These are phyloP conservation scores for Nymphalis c-album DNA, from an alignment of 2,888 invertebrate genomes.

Conservation along the genomic window DNA sequence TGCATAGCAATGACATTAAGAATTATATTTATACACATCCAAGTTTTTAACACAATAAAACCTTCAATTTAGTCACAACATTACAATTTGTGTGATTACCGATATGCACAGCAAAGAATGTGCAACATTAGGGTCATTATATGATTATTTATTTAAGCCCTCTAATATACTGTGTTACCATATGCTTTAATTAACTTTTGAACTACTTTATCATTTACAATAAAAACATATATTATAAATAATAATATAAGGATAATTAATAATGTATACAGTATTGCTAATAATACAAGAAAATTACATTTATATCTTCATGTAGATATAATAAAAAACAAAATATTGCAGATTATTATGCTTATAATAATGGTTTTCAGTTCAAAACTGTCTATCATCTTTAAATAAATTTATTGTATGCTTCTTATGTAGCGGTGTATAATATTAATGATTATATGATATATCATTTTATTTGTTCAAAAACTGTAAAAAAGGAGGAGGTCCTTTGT, in stretches of 20 bases:
- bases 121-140: too few relatives aligned
- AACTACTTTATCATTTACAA: not conserved
- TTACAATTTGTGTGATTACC: too few relatives aligned
- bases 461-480: too few relatives aligned
- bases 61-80: too few relatives aligned
- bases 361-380: not conserved
- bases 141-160: too few relatives aligned
- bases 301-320: not conserved
- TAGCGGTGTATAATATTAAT: too few relatives aligned
- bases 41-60: too few relatives aligned
- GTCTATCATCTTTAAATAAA: not conserved
- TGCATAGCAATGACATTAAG: not conserved
- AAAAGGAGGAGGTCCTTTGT: too few relatives aligned
- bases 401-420: not conserved
- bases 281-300: not conserved
- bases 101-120: too few relatives aligned
- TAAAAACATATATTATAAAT: conserved; percentile 15
- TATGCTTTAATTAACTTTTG: not conserved
- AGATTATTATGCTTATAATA: not conserved
- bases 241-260: conserved; percentile 9
- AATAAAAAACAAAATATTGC: not conserved
- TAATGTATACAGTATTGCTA: conserved; percentile 6
- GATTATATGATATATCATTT: too few relatives aligned
- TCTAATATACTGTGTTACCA: too few relatives aligned
- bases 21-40: not conserved